These are phyloP conservation scores for Epinephelus awoara DNA, from an alignment of 2,797 vertebrate species.

Conservation along the genomic window DNA sequence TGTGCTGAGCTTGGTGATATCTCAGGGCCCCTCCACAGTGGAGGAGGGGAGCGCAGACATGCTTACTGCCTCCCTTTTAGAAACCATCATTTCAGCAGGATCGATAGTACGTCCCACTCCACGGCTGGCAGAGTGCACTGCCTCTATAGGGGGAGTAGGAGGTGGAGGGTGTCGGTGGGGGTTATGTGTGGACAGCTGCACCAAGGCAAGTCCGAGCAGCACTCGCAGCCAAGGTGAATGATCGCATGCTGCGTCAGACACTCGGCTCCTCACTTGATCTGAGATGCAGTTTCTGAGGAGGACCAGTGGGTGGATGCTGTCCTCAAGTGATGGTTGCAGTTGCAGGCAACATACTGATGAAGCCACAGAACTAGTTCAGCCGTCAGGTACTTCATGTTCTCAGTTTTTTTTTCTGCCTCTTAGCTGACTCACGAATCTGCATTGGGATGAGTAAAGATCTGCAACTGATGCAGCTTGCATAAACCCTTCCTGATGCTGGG, in stretches of 20 bases:
- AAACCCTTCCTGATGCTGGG: constrained; percentile 28
- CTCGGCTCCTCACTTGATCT: constrained; percentile 60
- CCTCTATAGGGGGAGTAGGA: constrained; percentile 54
- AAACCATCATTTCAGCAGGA: constrained; percentile 86
- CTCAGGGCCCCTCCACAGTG: constrained; percentile 74
- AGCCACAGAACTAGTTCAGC: constrained; percentile 56
- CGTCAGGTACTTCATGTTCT: constrained; percentile 53
- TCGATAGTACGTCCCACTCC: constrained; percentile 85
- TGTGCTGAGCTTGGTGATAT: constrained; percentile 88
- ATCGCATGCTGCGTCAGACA: constrained; percentile 85
- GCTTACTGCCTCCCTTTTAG: constrained; percentile 87
- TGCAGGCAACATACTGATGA: constrained; percentile 63
- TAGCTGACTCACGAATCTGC: constrained; percentile 49
- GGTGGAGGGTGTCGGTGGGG: constrained; percentile 1
- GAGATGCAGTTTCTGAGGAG: constrained; percentile 75
- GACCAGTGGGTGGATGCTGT: constrained; percentile 76
- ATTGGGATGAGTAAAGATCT: constrained; percentile 46
- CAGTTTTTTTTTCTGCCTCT: constrained; percentile 8
- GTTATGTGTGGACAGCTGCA: constrained; percentile 77
- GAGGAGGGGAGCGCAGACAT: constrained; percentile 81
- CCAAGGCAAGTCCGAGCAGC: constrained; percentile 77
- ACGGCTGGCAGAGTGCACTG: constrained; percentile 75
- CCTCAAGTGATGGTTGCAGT: constrained; percentile 62
- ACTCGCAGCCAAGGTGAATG: constrained; percentile 83
- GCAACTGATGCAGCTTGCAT: constrained; percentile 43